Evolutionary conservation across 2,113 vertebrate genomes (phyloP), one percentile per base, ranked within the genome.

Genomic region (Bubo blakistoni): DNA sequence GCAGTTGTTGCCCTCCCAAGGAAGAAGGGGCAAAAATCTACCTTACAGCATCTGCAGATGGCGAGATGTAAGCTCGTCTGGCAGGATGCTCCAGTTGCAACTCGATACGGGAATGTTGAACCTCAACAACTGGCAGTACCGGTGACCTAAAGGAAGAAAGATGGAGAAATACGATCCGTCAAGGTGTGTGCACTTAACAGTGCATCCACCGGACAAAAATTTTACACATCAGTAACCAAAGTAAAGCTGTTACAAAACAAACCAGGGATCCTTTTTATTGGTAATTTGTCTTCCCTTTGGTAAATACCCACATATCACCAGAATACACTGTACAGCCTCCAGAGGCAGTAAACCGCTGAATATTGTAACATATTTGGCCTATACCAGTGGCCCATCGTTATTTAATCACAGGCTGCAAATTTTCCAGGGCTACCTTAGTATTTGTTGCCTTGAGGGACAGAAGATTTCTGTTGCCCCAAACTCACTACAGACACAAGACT

Each of bases 401-500:
- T 30, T 65, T 59, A 73, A 81, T 78, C 14, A 58, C 30, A 21
- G 27, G 15, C 32, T 72, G 44, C 24, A 65, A 51, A 72, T 80
- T 74, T 58, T 58, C 58, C 26, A 34, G 26, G 47, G 52, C 17
- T 32, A 2, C 62, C 24, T 67, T 9, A 34, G 29, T 32, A 22
- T 63, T 72, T 67, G 26, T 61, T 55, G 29, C 66, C 46, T 38
- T 38, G 38, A 80, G 52, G 47, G 34, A 42, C 18, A 12, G 32
- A 49, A 58, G 30, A 76, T n/a, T 42, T 29, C 49, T 54, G 8
- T 7, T 18, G 38, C 29, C 52, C 38, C 16, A 25, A 52, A 34
- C 27, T 54, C 67, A 6, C 26, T 9, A 10, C 0, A 0, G 38
- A 13, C 25, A 17, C 20, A 49, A 49, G 61, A 14, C 65, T 34